Percentiles rank a stretch among this genome's conserved stretches.
phyloP scores from a whole-genome alignment of 2,113 vertebrate genomes.

The Suncus etruscus region DNA sequence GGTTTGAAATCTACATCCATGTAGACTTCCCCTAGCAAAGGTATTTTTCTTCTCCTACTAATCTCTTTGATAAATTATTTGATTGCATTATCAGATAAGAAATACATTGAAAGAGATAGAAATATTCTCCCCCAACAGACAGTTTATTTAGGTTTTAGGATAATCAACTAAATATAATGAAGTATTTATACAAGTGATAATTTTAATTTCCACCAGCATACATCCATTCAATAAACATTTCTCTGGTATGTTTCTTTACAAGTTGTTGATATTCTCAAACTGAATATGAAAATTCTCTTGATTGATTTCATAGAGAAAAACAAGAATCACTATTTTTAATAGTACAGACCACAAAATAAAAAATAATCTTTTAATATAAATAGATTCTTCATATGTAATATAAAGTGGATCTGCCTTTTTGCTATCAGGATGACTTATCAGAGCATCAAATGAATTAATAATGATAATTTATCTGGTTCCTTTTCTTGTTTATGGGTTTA shows the following conservation, averaged over 20 bases:
- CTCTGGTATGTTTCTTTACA: not conserved
- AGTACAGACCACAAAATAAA: not conserved
- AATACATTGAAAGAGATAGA: not conserved
- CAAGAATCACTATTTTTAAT: not conserved
- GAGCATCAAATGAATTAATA: conserved; percentile 27
- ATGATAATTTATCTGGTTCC: not conserved
- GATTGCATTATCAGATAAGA: not conserved
- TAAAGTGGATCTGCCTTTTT: not conserved
- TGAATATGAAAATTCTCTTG: not conserved
- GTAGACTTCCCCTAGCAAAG: not conserved
- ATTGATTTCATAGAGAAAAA: conserved; percentile 18
- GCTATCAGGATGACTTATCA: conserved; percentile 23
- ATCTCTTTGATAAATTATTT: not conserved
- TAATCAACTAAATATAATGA: not conserved
- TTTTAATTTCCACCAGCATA: not conserved
- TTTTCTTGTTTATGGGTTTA: too few species aligned
- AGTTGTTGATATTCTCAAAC: not conserved
- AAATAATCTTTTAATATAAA: conserved; percentile 32
- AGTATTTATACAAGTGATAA: not conserved
- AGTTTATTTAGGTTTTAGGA: not conserved
- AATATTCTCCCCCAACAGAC: not conserved
- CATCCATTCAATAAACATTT: not conserved
- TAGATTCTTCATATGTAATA: not conserved
- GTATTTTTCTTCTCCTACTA: not conserved
- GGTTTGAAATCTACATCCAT: not conserved